Evolutionary conservation across 2,113 vertebrate species (phyloP).

Genomic region (Phoenicopterus ruber): DNA sequence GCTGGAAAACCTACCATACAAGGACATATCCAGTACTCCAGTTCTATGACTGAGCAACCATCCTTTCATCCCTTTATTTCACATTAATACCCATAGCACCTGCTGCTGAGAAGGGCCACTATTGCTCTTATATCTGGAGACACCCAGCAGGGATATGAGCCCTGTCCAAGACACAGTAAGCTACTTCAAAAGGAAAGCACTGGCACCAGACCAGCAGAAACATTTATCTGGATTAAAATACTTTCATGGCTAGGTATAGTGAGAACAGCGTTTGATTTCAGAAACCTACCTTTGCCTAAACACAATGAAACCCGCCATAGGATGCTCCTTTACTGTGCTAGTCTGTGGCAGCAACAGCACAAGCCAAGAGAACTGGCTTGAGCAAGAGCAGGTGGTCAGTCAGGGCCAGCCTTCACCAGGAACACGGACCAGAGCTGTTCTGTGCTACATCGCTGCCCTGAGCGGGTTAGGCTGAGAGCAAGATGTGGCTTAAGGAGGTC

Average conservation of each 20-base stretch:
- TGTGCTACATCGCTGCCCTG: background rate
- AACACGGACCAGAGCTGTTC: background rate
- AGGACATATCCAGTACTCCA: background rate
- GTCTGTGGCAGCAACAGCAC: background rate
- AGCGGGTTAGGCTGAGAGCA: background rate
- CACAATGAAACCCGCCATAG: fast-evolving
- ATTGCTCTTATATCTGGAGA: background rate
- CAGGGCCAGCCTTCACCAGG: background rate
- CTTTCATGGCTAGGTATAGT: background rate
- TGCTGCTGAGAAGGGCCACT: background rate
- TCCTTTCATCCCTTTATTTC: background rate
- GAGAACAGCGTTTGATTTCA: background rate
- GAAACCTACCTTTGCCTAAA: background rate
- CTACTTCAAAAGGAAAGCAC: background rate
- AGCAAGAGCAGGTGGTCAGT: background rate
- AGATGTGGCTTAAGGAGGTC: background rate
- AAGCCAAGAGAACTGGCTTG: background rate
- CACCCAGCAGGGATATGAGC: background rate
- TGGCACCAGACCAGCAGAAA: background rate
- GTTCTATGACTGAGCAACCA: background rate
- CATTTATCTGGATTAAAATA: background rate
- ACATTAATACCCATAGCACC: background rate
- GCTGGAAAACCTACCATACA: background rate
- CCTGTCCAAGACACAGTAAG: background rate
- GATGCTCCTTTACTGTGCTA: background rate